A percentile compares a stretch with the other conserved stretches of the same genome.
These are phyloP conservation scores for Clinocottus analis DNA, from an alignment of 2,113 vertebrate genomes.

Conservation along the genomic window DNA sequence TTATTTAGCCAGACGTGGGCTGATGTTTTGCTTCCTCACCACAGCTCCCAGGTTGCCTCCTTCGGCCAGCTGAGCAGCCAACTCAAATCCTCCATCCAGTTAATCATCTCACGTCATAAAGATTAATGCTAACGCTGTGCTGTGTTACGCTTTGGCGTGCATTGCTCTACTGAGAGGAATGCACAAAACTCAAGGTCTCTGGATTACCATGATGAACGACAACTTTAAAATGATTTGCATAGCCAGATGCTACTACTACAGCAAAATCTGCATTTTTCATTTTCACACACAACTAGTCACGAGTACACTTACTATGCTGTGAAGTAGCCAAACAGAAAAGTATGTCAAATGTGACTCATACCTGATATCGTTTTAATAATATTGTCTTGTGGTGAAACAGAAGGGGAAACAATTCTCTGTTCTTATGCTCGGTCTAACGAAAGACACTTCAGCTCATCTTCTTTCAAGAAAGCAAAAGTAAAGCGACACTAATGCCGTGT, in stretches of 20 bases:
- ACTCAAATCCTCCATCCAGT: slow-evolving; percentile 63
- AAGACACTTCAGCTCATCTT: not conserved
- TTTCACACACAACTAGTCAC: not conserved
- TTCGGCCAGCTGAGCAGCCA: slow-evolving; percentile 47
- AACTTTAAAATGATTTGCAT: not conserved
- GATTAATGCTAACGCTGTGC: slow-evolving; percentile 31
- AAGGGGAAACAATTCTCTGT: not conserved
- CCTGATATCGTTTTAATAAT: not conserved
- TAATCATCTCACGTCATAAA: slow-evolving; percentile 62
- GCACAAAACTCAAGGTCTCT: not conserved
- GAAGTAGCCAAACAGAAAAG: not conserved
- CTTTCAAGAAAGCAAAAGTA: not conserved
- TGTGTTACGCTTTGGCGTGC: not conserved
- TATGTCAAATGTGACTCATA: not conserved
- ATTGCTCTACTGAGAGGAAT: slow-evolving; percentile 6
- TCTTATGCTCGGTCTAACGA: not conserved
- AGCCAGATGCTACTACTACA: not conserved
- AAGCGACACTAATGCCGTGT: not conserved
- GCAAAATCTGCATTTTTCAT: not conserved
- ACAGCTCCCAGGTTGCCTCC: slow-evolving; percentile 60
- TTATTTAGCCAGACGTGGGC: slow-evolving; percentile 42
- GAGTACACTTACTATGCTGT: not conserved
- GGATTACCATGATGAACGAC: not conserved
- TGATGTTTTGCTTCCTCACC: slow-evolving; percentile 72
- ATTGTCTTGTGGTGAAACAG: not conserved